These are phyloP conservation scores for Stegodyphus dumicola DNA, from an alignment of 1,140 invertebrate genomes.

Conservation along the genomic window DNA sequence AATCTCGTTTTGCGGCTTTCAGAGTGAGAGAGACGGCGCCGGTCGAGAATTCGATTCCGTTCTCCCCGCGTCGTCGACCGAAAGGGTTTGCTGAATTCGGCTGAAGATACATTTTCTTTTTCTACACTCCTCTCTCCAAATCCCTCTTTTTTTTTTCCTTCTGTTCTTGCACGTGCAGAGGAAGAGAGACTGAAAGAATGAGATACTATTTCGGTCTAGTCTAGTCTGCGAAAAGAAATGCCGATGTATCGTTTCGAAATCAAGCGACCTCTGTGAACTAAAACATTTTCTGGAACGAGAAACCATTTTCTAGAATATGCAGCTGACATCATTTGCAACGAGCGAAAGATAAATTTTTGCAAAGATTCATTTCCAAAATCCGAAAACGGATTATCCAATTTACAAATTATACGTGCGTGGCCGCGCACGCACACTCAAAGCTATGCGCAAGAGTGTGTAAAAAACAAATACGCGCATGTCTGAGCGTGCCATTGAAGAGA, in stretches of 20 bases:
- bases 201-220: slow-evolving; percentile 28
- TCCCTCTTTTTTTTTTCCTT: not conserved
- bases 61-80: not conserved
- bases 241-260: not conserved
- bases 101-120: not conserved
- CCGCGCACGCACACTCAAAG: too few species aligned
- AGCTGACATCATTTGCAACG: too few species aligned
- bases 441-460: too few species aligned
- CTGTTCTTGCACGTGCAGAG: not conserved
- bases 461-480: too few species aligned
- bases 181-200: not conserved
- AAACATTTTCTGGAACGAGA: not conserved
- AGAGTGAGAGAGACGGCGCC: too few species aligned
- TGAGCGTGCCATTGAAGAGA: too few species aligned
- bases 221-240: not conserved
- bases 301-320: not conserved
- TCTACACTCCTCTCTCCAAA: not conserved
- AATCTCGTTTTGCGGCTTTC: too few species aligned
- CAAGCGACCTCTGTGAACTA: not conserved
- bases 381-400: too few species aligned
- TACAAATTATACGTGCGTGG: too few species aligned
- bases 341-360: too few species aligned
- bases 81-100: not conserved
- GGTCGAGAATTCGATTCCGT: not conserved
- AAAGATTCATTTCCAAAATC: too few species aligned